A percentile compares a stretch with the other conserved stretches of the same genome.
Evolutionary conservation across 1,140 invertebrate species (phyloP).

Genomic region (Drosophila orena): DNA sequence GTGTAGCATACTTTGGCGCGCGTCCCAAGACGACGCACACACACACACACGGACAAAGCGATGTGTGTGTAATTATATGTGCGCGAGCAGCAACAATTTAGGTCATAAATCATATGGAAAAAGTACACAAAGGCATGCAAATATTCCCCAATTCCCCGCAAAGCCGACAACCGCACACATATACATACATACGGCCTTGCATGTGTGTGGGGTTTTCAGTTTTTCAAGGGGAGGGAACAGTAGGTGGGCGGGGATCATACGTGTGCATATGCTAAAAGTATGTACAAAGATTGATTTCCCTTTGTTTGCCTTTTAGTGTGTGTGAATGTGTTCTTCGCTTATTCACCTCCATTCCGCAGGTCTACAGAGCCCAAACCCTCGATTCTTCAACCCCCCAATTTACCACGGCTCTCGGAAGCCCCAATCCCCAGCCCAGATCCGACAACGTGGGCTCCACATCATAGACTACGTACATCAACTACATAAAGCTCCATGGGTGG

Average conservation of each 20-base stretch:
- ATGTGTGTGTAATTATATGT: constrained; percentile 66
- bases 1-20: constrained; percentile 70
- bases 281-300: constrained; percentile 78
- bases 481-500: constrained; percentile 49
- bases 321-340: constrained; percentile 43
- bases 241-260: constrained; percentile 13
- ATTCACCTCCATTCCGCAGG: constrained; percentile 67
- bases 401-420: not conserved
- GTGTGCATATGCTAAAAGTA: constrained; percentile 69
- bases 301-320: constrained; percentile 79
- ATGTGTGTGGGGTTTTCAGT: constrained; percentile 11
- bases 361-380: constrained; percentile 11
- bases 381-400: not conserved
- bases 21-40: constrained; percentile 56
- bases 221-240: not conserved
- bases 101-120: constrained; percentile 83
- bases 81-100: constrained; percentile 64
- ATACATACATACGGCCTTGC: constrained; percentile 1
- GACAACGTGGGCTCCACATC: not conserved
- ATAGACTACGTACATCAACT: constrained; percentile 43
- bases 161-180: constrained; percentile 12
- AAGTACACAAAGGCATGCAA: constrained; percentile 76
- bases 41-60: constrained; percentile 22
- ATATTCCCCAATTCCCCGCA: constrained; percentile 67
- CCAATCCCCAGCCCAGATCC: not conserved